These are phyloP conservation scores for Reinhardtius hippoglossoides DNA, from an alignment of 2,113 vertebrate genomes.

Conservation along the genomic window DNA sequence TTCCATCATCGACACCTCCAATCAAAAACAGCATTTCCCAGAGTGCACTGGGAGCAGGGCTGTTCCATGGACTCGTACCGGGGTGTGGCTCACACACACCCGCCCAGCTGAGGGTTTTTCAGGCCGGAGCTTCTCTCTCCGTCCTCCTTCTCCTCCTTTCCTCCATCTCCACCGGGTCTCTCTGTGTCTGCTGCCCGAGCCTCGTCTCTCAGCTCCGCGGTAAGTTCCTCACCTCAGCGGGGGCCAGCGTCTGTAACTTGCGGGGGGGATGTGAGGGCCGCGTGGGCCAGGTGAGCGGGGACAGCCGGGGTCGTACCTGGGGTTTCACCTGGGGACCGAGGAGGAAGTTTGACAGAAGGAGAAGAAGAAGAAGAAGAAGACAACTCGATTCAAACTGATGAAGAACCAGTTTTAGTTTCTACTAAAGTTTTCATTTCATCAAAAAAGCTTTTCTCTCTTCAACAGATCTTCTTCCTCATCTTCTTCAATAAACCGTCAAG, in stretches of 20 bases:
- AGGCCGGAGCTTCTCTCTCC: neutral
- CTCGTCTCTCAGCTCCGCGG: constrained; percentile 35
- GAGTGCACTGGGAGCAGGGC: constrained; percentile 18
- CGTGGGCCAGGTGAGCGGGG: constrained; percentile 27
- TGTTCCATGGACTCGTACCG: neutral
- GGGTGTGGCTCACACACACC: constrained; percentile 63
- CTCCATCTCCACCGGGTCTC: constrained; percentile 1
- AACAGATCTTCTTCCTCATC: constrained; percentile 35
- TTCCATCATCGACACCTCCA: neutral
- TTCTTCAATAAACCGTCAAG: constrained; percentile 2
- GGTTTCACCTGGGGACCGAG: constrained; percentile 12
- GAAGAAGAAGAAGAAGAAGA: neutral
- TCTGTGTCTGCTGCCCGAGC: neutral
- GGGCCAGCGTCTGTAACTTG: too few relatives aligned
- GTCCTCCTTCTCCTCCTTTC: constrained; percentile 28
- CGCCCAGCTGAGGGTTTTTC: constrained; percentile 36
- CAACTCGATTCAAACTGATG: neutral
- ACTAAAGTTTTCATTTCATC: neutral
- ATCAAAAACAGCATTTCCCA: constrained; percentile 63
- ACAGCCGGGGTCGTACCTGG: neutral
- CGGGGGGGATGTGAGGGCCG: neutral
- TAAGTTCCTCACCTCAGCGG: constrained; percentile 38
- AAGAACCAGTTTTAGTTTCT: neutral
- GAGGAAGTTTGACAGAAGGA: constrained; percentile 6
- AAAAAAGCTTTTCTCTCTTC: neutral